Evolutionary conservation across 2,797 vertebrate species (phyloP), one percentile per base, ranked within the genome.

Genomic region (Ispidina lecontei): DNA sequence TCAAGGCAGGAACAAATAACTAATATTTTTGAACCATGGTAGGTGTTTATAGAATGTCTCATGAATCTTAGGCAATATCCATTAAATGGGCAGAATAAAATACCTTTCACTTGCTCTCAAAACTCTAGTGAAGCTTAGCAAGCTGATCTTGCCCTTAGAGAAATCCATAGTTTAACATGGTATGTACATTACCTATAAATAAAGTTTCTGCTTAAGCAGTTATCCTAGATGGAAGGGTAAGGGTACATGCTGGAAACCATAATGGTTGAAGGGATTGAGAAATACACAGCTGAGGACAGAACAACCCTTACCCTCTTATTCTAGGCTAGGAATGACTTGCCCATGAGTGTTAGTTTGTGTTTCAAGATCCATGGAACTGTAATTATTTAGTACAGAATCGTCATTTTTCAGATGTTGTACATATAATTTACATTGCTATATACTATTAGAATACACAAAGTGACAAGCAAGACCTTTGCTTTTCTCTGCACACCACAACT

Each of bases 401-500:
- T 94, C 88, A 93, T 91, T 94, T 95, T 94, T 95, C 83, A 91
- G 77, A 60, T 79, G 72, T 58, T 89, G 59, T 76, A 94, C 46
- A 82, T 56, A 64, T 58, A 92, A 80, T 92, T 96, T 93, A 95
- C 63, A 94, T 54, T 92, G 55, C 82, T 93, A 95, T 87, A 91
- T 68, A 87, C 68, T 96, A 94, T 91, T 91, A 94, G 89, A 97
- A 96, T 87, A 97, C 86, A 95, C 84, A 95, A 96, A 96, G 93
- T 93, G 87, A 95, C 77, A 97, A 95, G 37, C 0, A 37, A 97
- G 68, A 99, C 99, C 99, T 99, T 95, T 98, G 97, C 94, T 98
- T 99, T 95, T 99, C 99, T 98, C 96, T 98, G 97, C 99, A 99
- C 76, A 99, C 97, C 94, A 99, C 98, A 91, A 99, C 98, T 25